Conservation (phyloP, 2,113 vertebrate genomes). For the Pleuronectes platessa region DNA sequence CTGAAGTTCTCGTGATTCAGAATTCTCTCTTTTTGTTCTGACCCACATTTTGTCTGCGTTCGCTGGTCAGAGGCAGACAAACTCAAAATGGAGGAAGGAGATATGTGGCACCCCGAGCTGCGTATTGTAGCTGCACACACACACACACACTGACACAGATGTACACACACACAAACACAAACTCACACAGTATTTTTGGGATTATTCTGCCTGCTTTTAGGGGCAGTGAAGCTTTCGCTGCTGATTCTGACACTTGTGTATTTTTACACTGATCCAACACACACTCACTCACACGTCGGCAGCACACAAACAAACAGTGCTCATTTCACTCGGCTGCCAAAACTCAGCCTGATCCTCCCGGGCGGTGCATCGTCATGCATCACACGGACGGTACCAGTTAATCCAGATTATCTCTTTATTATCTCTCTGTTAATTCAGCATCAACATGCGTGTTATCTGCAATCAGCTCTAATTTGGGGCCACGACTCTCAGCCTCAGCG, state of each 20-base stretch:
- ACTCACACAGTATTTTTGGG: not conserved
- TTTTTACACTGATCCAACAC: not conserved
- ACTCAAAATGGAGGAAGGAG: conserved; percentile 70
- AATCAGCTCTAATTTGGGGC: conserved; percentile 31
- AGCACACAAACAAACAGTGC: not conserved
- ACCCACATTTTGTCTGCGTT: conserved; percentile 65
- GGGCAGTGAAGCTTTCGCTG: not conserved
- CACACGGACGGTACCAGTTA: conserved; percentile 16
- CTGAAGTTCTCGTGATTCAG: not conserved
- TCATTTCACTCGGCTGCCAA: not conserved
- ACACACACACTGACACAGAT: conserved; percentile 20
- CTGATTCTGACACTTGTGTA: not conserved
- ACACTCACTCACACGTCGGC: not conserved
- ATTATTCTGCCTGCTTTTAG: not conserved
- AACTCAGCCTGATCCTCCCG: conserved; percentile 1
- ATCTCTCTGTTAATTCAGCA: conserved; percentile 38
- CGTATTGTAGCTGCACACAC: not conserved
- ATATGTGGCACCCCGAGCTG: conserved; percentile 23
- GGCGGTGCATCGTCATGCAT: not conserved
- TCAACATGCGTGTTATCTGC: conserved; percentile 26
- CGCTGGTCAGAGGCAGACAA: conserved; percentile 27
- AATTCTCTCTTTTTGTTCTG: not conserved
- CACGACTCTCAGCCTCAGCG: no score
- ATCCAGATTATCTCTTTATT: conserved; percentile 57
- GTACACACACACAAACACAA: conserved; percentile 1